A percentile compares a stretch with the other conserved stretches of the same genome.
Conservation (phyloP, 2,888 invertebrate species). For the Harpalus rufipes region DNA sequence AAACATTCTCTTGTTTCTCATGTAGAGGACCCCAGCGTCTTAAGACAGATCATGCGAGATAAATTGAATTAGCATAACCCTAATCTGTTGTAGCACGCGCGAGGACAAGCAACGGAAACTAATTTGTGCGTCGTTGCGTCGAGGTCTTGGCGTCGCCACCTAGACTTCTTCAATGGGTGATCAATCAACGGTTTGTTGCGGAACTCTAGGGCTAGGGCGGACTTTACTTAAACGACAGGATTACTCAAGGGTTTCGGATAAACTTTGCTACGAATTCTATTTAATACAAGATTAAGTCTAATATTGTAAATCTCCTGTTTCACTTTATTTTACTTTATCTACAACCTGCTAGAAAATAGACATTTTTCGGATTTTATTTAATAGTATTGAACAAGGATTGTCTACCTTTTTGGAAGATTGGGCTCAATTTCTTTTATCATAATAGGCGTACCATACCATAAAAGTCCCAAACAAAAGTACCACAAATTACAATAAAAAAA, state of each 20-base stretch:
- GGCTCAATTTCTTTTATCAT: too few relatives aligned
- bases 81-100: constrained; percentile 62
- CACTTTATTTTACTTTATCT: too few relatives aligned
- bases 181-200: constrained; percentile 51
- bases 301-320: neutral
- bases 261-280: too few relatives aligned
- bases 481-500: too few relatives aligned
- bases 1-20: constrained; percentile 20
- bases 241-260: neutral
- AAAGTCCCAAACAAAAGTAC: too few relatives aligned
- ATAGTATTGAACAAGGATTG: too few relatives aligned
- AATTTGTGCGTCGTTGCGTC: constrained; percentile 62
- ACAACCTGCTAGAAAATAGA: too few relatives aligned
- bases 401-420: too few relatives aligned
- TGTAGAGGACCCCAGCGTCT: constrained; percentile 31
- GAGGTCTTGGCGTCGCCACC: constrained; percentile 27
- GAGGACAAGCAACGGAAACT: constrained; percentile 50
- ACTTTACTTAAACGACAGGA: constrained; percentile 3
- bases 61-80: constrained; percentile 67
- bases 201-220: neutral
- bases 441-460: too few relatives aligned
- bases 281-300: neutral
- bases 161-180: constrained; percentile 65
- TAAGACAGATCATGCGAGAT: constrained; percentile 66
- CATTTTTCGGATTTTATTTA: too few relatives aligned